A percentile compares a stretch with the other conserved stretches of the same genome.
These are phyloP conservation scores for Acleris emargana DNA, from an alignment of 2,888 invertebrate species.

Conservation along the genomic window DNA sequence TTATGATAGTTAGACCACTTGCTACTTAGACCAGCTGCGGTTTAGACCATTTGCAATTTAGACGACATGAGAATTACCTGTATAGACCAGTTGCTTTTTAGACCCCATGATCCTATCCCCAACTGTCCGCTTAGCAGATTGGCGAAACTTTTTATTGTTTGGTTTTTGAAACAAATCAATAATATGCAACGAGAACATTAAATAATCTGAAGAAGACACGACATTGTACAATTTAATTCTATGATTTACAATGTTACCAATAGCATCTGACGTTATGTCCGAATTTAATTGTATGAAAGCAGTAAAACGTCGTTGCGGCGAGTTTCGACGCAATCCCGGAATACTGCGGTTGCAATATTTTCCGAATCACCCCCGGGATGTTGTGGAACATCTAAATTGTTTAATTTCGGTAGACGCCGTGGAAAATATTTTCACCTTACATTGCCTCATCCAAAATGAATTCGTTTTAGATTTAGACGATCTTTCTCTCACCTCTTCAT, in stretches of 20 bases:
- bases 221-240: constrained; percentile 4
- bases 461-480: no score
- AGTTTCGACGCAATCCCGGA: constrained; percentile 11
- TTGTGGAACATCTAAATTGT: constrained; percentile 27
- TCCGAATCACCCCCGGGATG: constrained; percentile 21
- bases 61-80: no score
- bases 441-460: background rate
- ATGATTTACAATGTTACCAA: background rate
- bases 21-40: no score
- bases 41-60: no score
- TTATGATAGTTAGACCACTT: no score
- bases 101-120: no score
- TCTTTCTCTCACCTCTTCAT: background rate
- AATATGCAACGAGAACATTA: background rate
- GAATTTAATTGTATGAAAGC: background rate
- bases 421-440: constrained; percentile 12
- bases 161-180: no score
- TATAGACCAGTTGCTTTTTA: no score
- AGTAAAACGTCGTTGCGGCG: constrained; percentile 2
- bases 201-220: background rate
- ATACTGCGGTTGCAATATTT: constrained; percentile 23
- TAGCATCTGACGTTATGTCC: background rate
- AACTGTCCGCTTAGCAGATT: no score
- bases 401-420: constrained; percentile 6
- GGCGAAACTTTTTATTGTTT: no score